Evolutionary conservation across 1,140 invertebrate genomes (phyloP).

Genomic region (Pseudachorutes palmiensis): DNA sequence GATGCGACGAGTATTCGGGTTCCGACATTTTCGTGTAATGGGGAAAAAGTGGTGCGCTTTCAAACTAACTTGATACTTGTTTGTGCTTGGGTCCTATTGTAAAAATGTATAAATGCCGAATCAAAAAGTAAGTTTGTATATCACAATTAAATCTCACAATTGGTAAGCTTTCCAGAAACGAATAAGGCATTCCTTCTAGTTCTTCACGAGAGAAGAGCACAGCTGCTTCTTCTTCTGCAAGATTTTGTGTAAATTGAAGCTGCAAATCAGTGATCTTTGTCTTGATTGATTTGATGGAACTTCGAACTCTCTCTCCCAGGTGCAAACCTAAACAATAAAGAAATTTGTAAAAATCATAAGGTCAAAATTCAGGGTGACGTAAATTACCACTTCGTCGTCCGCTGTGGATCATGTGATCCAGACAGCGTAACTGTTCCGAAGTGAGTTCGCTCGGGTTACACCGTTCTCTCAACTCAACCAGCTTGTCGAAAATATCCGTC

Average conservation of each 20-base stretch:
- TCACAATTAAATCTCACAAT: not conserved
- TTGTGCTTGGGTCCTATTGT: slow-evolving; percentile 27
- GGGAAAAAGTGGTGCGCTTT: slow-evolving; percentile 53
- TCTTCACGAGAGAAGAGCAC: slow-evolving; percentile 47
- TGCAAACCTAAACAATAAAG: not conserved
- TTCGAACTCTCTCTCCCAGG: not conserved
- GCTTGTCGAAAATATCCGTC: slow-evolving; percentile 49
- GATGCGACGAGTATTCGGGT: slow-evolving; percentile 45
- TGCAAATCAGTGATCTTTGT: slow-evolving; percentile 45
- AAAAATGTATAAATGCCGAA: not conserved
- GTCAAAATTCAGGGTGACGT: not conserved
- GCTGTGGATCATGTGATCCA: slow-evolving; percentile 40
- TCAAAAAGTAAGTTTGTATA: not conserved
- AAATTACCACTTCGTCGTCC: slow-evolving; percentile 48
- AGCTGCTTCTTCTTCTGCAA: slow-evolving; percentile 47
- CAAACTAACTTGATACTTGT: slow-evolving; percentile 46
- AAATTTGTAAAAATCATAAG: not conserved
- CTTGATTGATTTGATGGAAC: not conserved
- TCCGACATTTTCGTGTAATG: slow-evolving; percentile 47
- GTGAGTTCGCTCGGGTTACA: slow-evolving; percentile 45
- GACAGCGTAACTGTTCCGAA: slow-evolving; percentile 17
- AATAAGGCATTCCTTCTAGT: slow-evolving; percentile 44
- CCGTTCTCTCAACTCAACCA: slow-evolving; percentile 41
- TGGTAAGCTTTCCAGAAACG: slow-evolving; percentile 42
- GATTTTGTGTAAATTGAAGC: slow-evolving; percentile 49